These are phyloP conservation scores for Malachius bipustulatus DNA, from an alignment of 2,888 invertebrate species.

Conservation along the genomic window DNA sequence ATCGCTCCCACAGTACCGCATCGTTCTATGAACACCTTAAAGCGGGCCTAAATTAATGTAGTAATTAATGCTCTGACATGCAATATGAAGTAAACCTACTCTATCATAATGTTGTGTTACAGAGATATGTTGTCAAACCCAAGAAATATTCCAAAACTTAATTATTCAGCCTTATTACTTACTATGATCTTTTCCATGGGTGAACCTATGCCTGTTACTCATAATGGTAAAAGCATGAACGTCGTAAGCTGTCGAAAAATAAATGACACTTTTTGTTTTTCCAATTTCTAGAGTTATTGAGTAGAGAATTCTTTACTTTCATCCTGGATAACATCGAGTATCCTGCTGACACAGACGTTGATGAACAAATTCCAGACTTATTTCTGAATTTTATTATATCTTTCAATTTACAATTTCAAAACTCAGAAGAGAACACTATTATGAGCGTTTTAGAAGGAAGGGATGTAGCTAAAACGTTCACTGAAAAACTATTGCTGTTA, in stretches of 20 bases:
- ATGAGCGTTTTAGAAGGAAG: conserved; percentile 56
- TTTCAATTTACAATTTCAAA: conserved; percentile 78
- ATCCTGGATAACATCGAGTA: conserved; percentile 71
- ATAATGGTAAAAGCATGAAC: conserved; percentile 54
- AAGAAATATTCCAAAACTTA: conserved; percentile 64
- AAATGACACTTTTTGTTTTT: not conserved
- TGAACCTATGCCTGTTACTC: conserved; percentile 77
- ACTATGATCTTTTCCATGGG: conserved; percentile 87
- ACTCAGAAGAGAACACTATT: conserved; percentile 54
- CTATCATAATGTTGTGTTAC: too few relatives aligned
- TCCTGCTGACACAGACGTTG: conserved; percentile 66
- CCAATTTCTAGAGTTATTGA: conserved; percentile 63
- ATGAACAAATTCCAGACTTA: conserved; percentile 74
- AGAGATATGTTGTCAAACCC: conserved; percentile 72
- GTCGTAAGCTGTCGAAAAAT: conserved; percentile 5
- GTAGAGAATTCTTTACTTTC: conserved; percentile 67
- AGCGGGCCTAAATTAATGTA: too few relatives aligned
- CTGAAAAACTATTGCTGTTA: conserved; percentile 77
- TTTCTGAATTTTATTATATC: conserved; percentile 75
- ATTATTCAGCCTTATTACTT: conserved; percentile 70
- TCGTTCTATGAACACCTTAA: too few relatives aligned
- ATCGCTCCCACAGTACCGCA: too few relatives aligned
- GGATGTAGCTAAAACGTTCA: conserved; percentile 72
- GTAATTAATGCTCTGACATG: too few relatives aligned
- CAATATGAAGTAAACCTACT: too few relatives aligned